Conservation (phyloP, 2,113 vertebrate genomes). For the Oncorhynchus tshawytscha region DNA sequence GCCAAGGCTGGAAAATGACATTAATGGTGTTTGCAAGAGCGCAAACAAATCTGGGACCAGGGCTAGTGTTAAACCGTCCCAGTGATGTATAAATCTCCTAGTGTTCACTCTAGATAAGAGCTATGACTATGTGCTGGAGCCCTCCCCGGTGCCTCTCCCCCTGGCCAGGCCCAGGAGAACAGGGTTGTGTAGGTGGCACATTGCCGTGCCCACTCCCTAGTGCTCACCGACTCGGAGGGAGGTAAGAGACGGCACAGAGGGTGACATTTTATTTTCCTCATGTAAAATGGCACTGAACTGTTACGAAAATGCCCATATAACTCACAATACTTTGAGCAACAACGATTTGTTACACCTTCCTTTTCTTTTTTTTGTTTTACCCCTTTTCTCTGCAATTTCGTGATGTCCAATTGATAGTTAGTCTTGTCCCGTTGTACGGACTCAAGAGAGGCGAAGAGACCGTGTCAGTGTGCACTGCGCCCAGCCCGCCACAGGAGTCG, state of each 20-base stretch:
- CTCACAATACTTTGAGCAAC: no score
- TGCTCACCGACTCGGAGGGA: conserved; percentile 90
- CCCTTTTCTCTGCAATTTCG: no score
- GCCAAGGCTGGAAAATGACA: no score
- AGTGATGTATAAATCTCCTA: background rate
- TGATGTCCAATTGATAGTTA: conserved; percentile 60
- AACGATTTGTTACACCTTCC: background rate
- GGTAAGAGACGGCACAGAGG: conserved; percentile 69
- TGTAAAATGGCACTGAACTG: no score
- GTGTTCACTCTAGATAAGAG: conserved; percentile 69
- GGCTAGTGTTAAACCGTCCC: background rate
- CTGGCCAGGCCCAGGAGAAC: conserved; percentile 84
- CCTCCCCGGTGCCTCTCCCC: conserved; percentile 84
- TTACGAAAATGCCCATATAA: no score
- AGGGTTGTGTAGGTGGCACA: conserved; percentile 87
- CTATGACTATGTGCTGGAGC: conserved; percentile 91
- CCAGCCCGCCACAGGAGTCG: no score
- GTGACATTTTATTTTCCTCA: no score
- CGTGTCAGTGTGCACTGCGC: no score
- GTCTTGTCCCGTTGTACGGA: conserved; percentile 26
- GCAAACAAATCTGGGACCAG: no score
- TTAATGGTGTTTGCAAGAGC: no score
- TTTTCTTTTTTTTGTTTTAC: conserved; percentile 35
- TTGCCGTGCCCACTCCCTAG: conserved; percentile 89
- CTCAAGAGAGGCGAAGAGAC: no score